Evolutionary conservation across 37 sponge, comb jelly and placozoan species (phyloP), one percentile per base, ranked within the genome.

Genomic region (Aplysina aerophoba): DNA sequence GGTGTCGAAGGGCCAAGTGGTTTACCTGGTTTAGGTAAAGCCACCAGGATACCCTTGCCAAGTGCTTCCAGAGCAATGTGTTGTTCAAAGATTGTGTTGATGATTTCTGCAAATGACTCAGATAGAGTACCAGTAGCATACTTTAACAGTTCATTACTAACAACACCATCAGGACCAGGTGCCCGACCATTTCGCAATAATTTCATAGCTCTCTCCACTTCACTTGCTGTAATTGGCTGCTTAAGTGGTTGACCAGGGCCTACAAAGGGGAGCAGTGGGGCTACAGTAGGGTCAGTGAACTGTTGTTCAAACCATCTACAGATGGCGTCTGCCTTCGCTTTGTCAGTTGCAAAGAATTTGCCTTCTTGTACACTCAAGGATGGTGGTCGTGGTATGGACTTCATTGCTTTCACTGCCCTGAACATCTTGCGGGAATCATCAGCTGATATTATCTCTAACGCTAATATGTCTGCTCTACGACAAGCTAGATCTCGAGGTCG

Each of bases 1-100:
- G n/a, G n/a, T n/a, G n/a, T n/a, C n/a, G n/a, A n/a, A n/a, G 59
- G 59, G 59, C 59, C 59, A 20, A 58, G 59, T 58, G 59, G 59
- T 58, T 58, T 58, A 58, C 59, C 59, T 58, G 59, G 19, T 58
- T 58, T 58, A 19, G 59, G 59, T 19, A 58, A n/a, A n/a, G n/a
- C n/a, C n/a, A n/a, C n/a, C n/a, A n/a, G n/a, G n/a, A n/a, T n/a
- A n/a, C n/a, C n/a, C 59, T 58, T 58, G 59, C 59, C 59, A 20
- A 58, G 59, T 19, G 59, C 59, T 58, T 58, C 59, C 59, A 58
- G 19, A 58, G 59, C 59, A 19, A 58, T 58, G 59, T 58, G 59
- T 19, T 58, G 59, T 58, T 58, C 19, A 58, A 58, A 58, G 59
- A 58, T 58, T 20, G 59, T 19, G 19, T 58, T 58, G 59, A 58